A percentile compares a stretch with the other conserved stretches of the same genome.
Conservation (phyloP, 2,888 invertebrate species). For the Caenorhabditis macrosperma region DNA sequence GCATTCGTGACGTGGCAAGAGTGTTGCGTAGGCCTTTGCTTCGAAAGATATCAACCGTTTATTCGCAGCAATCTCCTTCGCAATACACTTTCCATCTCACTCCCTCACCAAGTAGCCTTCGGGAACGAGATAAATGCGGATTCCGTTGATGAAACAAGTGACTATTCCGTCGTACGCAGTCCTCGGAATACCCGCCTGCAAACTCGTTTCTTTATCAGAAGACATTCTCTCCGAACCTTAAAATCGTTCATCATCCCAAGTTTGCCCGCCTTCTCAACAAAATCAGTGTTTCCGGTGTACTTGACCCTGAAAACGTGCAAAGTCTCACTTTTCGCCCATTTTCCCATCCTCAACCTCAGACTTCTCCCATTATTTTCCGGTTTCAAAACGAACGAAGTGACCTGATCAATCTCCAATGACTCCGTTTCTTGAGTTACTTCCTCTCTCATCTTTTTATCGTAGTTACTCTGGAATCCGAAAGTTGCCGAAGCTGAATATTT, state of each 20-base stretch:
- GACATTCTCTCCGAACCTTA: too few relatives aligned
- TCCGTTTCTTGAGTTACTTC: constrained; percentile 54
- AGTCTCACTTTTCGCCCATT: not conserved
- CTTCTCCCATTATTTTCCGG: constrained; percentile 28
- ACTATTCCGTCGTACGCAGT: constrained; percentile 96
- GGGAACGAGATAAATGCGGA: constrained; percentile 91
- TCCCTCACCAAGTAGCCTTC: constrained; percentile 11
- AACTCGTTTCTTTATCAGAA: not conserved
- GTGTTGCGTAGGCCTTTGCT: constrained; percentile 46
- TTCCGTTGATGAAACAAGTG: constrained; percentile 88
- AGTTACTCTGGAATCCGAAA: constrained; percentile 62
- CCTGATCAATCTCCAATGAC: constrained; percentile 26
- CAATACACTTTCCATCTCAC: not conserved
- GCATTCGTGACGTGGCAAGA: not conserved
- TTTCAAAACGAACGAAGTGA: not conserved
- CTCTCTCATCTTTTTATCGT: constrained; percentile 45
- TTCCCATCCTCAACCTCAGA: constrained; percentile 8
- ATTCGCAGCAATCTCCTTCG: constrained; percentile 6
- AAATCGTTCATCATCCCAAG: constrained; percentile 73
- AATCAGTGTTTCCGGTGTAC: constrained; percentile 7
- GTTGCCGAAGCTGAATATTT: too few relatives aligned
- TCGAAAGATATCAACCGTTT: not conserved
- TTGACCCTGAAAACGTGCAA: constrained; percentile 12
- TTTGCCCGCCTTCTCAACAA: not conserved
- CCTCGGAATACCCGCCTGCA: constrained; percentile 91